Percentiles rank a stretch among this genome's conserved stretches.
Evolutionary conservation across 2,113 vertebrate species (phyloP).

Genomic region (Cygnus atratus): DNA sequence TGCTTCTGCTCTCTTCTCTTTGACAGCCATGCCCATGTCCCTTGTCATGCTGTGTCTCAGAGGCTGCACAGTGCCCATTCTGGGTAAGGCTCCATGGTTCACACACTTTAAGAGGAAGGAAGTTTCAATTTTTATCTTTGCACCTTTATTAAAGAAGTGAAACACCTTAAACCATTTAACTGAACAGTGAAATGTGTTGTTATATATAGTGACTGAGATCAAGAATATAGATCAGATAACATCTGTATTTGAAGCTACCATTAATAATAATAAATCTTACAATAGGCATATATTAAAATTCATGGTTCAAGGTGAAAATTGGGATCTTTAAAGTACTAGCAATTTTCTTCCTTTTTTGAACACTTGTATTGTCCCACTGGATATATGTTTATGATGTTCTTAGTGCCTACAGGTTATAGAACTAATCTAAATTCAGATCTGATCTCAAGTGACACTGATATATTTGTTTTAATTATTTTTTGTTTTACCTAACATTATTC

Average conservation of each 20-base stretch:
- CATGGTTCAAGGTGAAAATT: background rate
- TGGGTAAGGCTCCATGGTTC: background rate
- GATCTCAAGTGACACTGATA: background rate
- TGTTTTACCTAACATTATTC: background rate
- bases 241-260: background rate
- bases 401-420: background rate
- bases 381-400: background rate
- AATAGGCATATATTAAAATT: background rate
- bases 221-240: background rate
- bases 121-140: background rate
- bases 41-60: background rate
- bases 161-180: background rate
- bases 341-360: background rate
- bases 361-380: background rate
- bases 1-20: background rate
- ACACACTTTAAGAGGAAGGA: background rate
- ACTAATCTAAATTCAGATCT: background rate
- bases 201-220: background rate
- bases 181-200: background rate
- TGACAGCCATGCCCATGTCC: too few species aligned
- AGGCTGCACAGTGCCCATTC: background rate
- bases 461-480: background rate
- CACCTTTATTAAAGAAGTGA: background rate
- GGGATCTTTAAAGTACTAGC: background rate
- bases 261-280: background rate